phyloP scores from a whole-genome alignment of 1,140 invertebrate genomes.

The Zaprionus kolodkinae region DNA sequence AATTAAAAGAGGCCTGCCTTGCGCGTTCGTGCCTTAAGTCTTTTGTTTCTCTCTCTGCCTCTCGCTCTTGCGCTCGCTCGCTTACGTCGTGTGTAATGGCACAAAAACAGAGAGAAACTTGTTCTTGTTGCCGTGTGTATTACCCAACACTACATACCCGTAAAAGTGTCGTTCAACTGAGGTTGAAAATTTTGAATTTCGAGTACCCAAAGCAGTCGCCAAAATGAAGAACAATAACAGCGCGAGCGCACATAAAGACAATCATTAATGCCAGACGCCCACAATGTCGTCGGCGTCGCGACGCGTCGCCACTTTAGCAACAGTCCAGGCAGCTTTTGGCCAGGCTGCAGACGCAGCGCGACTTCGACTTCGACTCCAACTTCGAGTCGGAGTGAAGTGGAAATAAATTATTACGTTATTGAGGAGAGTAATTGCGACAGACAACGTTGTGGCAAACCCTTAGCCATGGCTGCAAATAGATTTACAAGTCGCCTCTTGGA shows the following conservation, averaged over 20 bases:
- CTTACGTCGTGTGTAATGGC: constrained; percentile 25
- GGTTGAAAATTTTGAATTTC: constrained; percentile 64
- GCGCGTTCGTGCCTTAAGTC: constrained; percentile 58
- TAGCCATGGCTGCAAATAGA: constrained; percentile 60
- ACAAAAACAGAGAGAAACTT: constrained; percentile 34
- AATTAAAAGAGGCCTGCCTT: constrained; percentile 52
- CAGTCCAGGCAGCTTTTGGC: constrained; percentile 17
- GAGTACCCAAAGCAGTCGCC: constrained; percentile 41
- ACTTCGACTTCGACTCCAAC: constrained; percentile 22
- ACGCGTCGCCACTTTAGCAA: constrained; percentile 32
- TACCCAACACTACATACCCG: constrained; percentile 56
- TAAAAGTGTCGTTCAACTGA: constrained; percentile 70
- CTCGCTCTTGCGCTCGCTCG: neutral
- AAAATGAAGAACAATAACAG: constrained; percentile 72
- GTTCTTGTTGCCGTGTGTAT: constrained; percentile 44
- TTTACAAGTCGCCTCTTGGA: constrained; percentile 47
- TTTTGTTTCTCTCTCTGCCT: constrained; percentile 50
- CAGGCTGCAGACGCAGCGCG: neutral
- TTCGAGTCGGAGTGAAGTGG: constrained; percentile 45
- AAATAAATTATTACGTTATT: constrained; percentile 73
- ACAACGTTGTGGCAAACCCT: constrained; percentile 59
- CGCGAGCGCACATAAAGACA: constrained; percentile 68
- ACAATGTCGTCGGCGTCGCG: constrained; percentile 43
- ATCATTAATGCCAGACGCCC: constrained; percentile 73
- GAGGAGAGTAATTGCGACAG: constrained; percentile 73